A percentile compares a stretch with the other conserved stretches of the same genome.
phyloP scores from a whole-genome alignment of 30 jellyfish, hydroid and myxozoan species.

The Aurelia sp. region DNA sequence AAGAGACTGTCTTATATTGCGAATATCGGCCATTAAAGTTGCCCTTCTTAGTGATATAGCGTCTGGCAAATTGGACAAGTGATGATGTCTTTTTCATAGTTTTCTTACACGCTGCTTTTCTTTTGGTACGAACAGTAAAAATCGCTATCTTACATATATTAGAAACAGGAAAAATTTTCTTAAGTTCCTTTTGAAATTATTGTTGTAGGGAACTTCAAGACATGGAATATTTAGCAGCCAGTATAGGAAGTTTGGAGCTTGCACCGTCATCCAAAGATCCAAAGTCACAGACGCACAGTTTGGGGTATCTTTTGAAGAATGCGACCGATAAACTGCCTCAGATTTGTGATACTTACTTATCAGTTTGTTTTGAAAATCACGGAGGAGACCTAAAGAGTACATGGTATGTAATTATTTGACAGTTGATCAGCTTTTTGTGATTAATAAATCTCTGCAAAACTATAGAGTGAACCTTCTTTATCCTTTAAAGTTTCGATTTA shows the following conservation, averaged over 20 bases:
- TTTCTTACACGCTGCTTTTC: no score
- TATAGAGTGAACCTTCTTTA: background rate
- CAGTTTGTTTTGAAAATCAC: constrained; percentile 6
- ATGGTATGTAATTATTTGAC: background rate
- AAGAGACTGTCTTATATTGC: no score
- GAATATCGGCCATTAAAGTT: no score
- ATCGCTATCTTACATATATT: no score
- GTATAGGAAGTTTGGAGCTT: background rate
- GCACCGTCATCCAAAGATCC: background rate
- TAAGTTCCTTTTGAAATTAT: no score
- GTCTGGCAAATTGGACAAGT: no score
- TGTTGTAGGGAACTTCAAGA: no score
- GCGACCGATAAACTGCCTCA: constrained; percentile 9
- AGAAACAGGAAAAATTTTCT: no score
- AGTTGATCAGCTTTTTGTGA: background rate
- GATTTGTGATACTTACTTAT: background rate
- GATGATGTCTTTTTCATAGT: no score
- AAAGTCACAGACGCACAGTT: background rate
- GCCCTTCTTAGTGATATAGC: no score
- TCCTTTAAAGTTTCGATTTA: no score
- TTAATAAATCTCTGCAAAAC: background rate
- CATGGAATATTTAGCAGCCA: background rate
- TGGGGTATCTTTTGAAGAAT: background rate
- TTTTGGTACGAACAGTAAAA: no score
- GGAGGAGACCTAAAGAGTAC: background rate